These are phyloP conservation scores for Drosophila tropicalis DNA, from an alignment of 1,140 invertebrate species.

Conservation along the genomic window DNA sequence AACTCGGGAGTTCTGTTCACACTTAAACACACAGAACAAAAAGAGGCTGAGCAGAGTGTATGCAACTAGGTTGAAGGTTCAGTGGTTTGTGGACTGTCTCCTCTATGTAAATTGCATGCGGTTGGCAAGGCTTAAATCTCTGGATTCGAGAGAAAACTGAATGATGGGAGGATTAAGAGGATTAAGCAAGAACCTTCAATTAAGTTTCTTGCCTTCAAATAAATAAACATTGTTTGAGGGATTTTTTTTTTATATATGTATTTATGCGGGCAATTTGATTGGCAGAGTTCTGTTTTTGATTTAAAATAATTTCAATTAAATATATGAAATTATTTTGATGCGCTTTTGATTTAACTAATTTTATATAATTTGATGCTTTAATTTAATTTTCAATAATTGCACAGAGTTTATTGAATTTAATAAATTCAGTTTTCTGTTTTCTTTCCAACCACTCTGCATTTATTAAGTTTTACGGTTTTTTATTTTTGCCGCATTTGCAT, in stretches of 20 bases:
- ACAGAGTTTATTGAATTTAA: conserved; percentile 3
- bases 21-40: conserved; percentile 10
- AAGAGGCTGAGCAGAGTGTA: neutral
- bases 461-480: conserved; percentile 40
- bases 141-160: neutral
- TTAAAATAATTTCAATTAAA: neutral
- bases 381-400: neutral
- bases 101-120: conserved; percentile 22
- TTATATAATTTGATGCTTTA: neutral
- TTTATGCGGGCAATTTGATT: too few species aligned
- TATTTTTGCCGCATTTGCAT: conserved; percentile 60
- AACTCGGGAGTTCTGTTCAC: conserved; percentile 1
- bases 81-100: neutral
- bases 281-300: too few species aligned
- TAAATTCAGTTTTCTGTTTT: neutral
- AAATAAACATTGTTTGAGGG: too few species aligned
- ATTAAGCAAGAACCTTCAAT: conserved; percentile 20
- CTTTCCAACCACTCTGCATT: conserved; percentile 22
- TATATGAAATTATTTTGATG: neutral
- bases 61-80: neutral
- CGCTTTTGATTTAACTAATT: neutral
- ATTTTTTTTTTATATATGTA: too few species aligned
- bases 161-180: conserved; percentile 7
- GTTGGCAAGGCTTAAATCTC: conserved; percentile 1
- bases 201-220: neutral